phyloP scores from a whole-genome alignment of 2,797 vertebrate species.

The Halcyon leucocephala region DNA sequence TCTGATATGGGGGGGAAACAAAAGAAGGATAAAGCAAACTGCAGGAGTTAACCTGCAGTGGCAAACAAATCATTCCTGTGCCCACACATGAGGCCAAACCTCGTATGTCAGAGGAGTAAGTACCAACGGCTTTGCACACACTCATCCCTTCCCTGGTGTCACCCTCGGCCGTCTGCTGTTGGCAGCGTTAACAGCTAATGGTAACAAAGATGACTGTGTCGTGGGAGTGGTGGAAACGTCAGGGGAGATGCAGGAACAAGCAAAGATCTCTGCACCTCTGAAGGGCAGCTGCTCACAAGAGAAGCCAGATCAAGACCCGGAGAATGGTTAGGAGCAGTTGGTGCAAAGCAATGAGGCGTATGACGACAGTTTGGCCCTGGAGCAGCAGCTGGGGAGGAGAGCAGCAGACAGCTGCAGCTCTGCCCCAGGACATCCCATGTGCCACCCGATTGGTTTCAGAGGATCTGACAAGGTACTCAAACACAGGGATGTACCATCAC shows the following conservation, averaged over 20 bases:
- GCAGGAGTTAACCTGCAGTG: background rate
- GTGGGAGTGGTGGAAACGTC: background rate
- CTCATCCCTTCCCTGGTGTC: background rate
- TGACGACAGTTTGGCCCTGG: background rate
- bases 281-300: background rate
- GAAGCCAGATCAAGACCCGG: background rate
- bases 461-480: background rate
- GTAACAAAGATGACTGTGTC: background rate
- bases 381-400: background rate
- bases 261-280: background rate
- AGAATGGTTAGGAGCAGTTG: background rate
- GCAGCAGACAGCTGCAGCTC: background rate
- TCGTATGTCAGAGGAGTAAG: background rate
- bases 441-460: background rate
- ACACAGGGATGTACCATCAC: fast-evolving
- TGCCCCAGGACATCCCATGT: background rate
- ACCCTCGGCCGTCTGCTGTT: background rate
- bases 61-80: background rate
- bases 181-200: background rate
- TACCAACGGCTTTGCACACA: background rate
- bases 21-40: background rate
- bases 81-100: background rate
- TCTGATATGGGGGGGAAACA: fast-evolving
- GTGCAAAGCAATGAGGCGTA: background rate
- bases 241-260: background rate